Percentiles rank a stretch among this genome's conserved stretches.
phyloP scores from a whole-genome alignment of 2,797 vertebrate genomes.

The Pseudochirops corinnae region DNA sequence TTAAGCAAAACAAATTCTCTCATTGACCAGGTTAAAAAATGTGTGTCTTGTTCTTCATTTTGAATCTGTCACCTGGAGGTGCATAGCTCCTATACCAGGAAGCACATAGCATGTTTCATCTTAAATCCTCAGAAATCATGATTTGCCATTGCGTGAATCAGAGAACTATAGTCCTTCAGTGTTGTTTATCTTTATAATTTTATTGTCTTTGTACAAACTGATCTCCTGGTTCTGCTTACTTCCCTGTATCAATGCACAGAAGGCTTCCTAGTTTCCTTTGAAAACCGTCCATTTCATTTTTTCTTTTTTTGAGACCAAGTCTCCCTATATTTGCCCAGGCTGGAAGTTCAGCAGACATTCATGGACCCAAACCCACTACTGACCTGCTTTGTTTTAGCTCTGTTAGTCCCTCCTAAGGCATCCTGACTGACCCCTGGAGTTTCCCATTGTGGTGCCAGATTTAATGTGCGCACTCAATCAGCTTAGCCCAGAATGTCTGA shows the following conservation, averaged over 20 bases:
- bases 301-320: not conserved
- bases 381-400: not conserved
- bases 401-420: not conserved
- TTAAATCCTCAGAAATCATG: not conserved
- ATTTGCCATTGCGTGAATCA: not conserved
- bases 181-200: not conserved
- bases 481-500: not conserved
- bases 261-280: not conserved
- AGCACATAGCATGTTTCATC: not conserved
- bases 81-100: not conserved
- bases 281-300: not conserved
- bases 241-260: not conserved
- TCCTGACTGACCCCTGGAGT: not conserved
- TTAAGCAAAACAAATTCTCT: not conserved
- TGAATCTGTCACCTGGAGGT: not conserved
- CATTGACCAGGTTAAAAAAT: not conserved
- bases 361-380: not conserved
- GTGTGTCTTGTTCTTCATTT: not conserved
- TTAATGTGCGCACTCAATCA: not conserved
- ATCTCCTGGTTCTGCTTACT: not conserved
- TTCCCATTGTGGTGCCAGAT: not conserved
- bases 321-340: not conserved
- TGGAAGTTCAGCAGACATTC: not conserved
- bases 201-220: not conserved
- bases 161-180: not conserved